Base-by-base conservation (phyloP, 2,888 invertebrate genomes). In the Sinopyrophorus schimmeli region DNA sequence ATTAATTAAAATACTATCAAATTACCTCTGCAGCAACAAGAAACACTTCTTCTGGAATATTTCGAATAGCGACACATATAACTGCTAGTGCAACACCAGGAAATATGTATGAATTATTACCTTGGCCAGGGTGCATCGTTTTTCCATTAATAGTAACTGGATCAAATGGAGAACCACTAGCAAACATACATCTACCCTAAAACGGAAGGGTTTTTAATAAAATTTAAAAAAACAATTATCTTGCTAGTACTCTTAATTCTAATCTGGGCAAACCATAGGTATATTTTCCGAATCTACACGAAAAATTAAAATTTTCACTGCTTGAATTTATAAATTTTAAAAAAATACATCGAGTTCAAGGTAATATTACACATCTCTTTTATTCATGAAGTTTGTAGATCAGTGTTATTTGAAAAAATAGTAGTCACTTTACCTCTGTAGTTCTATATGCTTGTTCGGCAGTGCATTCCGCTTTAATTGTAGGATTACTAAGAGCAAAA, bases 401-500 rank as follows among this genome's bases (percentile, higher is more conserved):
- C n/a, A n/a, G n/a, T n/a, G n/a, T n/a, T n/a, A n/a, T n/a, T n/a
- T n/a, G n/a, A n/a, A n/a, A n/a, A n/a, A n/a, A n/a, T 4, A 28
- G 28, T 11, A 9, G 20, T 11, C 10, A 68, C 77, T 74, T n/a
- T 67, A 92, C 93, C 54, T 92, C 83, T 0, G 97, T 95, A 66
- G 86, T 75, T 24, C 73, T 80, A 75, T 97, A 99, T 2, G 97
- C 98, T 64, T 93, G 83, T 72, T 95, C 92, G n/a, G 99, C 99
- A n/a, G 99, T 98, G 71, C 99, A 99, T 76, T 99, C 99, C 0
- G 99, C 95, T 77, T 96, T 96, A 73, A 85, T 84, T 41, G 99
- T 99, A 41, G 99, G 99, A 79, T 99, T 99, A 70, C 97, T 97
- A 31, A 99, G 81, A 6, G 99, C 98, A 74, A 99, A 99, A 62